Conservation (phyloP, 2,113 vertebrate genomes). For the Heteronetta atricapilla region DNA sequence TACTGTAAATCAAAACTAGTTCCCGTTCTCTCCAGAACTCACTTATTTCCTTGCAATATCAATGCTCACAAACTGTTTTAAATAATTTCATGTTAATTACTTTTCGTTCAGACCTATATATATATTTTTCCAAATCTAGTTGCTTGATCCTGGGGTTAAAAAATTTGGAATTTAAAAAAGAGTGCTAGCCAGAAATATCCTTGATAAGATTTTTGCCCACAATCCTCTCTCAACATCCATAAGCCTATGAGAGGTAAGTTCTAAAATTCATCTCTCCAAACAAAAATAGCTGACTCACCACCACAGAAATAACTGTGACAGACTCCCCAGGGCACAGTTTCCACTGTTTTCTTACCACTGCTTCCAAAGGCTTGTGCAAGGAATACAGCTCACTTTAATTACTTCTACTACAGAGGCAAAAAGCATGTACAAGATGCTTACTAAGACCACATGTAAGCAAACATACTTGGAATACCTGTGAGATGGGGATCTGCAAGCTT, state of each 20-base stretch:
- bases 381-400: neutral
- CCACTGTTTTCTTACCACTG: neutral
- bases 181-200: neutral
- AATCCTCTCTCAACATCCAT: neutral
- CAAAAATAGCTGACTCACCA: neutral
- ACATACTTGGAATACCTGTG: neutral
- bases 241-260: neutral
- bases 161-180: neutral
- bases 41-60: neutral
- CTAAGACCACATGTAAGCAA: accelerated
- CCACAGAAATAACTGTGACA: neutral
- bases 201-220: neutral
- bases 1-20: neutral
- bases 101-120: neutral
- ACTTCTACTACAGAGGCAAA: neutral
- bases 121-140: neutral
- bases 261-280: neutral
- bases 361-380: neutral
- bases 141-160: neutral
- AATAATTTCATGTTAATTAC: neutral
- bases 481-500: neutral
- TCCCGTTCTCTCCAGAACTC: neutral
- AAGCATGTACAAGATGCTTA: neutral
- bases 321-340: neutral
- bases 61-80: neutral